Evolutionary conservation across 2,888 invertebrate genomes (phyloP), one percentile per base, ranked within the genome.

Genomic region (Acronicta leporina): DNA sequence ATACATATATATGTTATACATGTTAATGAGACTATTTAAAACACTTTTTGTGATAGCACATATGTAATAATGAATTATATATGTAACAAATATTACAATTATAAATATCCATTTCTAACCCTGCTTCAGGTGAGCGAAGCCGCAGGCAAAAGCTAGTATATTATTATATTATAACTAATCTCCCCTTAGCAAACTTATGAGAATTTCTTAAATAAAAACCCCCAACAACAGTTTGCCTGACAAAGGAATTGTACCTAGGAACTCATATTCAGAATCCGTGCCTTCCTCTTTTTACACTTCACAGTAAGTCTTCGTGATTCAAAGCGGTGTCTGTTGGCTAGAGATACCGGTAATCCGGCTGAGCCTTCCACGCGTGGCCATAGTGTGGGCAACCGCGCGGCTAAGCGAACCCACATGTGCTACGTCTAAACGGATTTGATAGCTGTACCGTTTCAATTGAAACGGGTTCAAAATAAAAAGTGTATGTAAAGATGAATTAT

Each of bases 321-420:
- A 4, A 9, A 25, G 25, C 43, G 4, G 0, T 25, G 46, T 47
- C 52, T 61, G 68, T 9, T 4, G 13, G 20, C 14, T 41, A 9
- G 35, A 44, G 72, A 69, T 71, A 69, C 54, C 53, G 50, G 25
- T 30, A 33, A 71, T 50, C 56, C 44, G 46, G 33, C 46, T 65
- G 35, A 68, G 60, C 30, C 13, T 6, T 30, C 49, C 55, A 68
- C 52, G 45, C 41, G 49, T 60, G 61, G 41, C 30, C 59, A 41
- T 27, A n/a, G 41, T 43, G 52, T 52, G 43, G 11, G 30, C 56
- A 49, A 49, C 60, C 50, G 25, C 44, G 38, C 44, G 40, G 3
- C 44, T 69, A 51, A 57, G 57, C 50, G 33, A 8, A 30, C 40
- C 33, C 51, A 59, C 42, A 50, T 53, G 52, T 63, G 46, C 45